These are phyloP conservation scores for Bicyclus anynana DNA, from an alignment of 1,140 invertebrate genomes.

Conservation along the genomic window DNA sequence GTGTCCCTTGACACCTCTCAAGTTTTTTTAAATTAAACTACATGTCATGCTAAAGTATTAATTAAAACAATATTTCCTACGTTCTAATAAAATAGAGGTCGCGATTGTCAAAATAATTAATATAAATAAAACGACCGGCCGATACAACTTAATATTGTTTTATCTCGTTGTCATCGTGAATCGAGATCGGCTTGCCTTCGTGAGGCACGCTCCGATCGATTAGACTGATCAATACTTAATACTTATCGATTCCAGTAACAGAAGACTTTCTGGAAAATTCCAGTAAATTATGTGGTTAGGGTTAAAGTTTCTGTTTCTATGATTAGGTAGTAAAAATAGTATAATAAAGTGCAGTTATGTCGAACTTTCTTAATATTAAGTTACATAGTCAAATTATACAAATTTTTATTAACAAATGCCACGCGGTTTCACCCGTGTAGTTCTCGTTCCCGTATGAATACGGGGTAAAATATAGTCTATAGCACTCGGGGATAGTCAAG, in stretches of 20 bases:
- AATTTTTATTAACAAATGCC: no score
- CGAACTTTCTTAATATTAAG: no score
- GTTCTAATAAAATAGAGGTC: conserved; percentile 6
- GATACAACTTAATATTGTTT: conserved; percentile 24
- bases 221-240: conserved; percentile 21
- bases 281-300: neutral
- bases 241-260: conserved; percentile 10
- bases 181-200: conserved; percentile 12
- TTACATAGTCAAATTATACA: no score
- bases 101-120: conserved; percentile 21
- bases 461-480: no score
- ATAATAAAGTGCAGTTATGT: no score
- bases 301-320: neutral
- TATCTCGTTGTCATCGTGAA: conserved; percentile 16
- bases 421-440: no score
- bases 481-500: no score
- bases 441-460: no score
- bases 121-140: conserved; percentile 10
- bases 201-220: conserved; percentile 24
- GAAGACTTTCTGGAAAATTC: conserved; percentile 14
- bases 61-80: no score
- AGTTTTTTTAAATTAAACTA: no score
- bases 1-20: no score
- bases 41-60: no score
- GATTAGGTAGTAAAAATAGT: neutral